phyloP scores from a whole-genome alignment of 2,888 invertebrate species.

The Hypsopygia costalis region DNA sequence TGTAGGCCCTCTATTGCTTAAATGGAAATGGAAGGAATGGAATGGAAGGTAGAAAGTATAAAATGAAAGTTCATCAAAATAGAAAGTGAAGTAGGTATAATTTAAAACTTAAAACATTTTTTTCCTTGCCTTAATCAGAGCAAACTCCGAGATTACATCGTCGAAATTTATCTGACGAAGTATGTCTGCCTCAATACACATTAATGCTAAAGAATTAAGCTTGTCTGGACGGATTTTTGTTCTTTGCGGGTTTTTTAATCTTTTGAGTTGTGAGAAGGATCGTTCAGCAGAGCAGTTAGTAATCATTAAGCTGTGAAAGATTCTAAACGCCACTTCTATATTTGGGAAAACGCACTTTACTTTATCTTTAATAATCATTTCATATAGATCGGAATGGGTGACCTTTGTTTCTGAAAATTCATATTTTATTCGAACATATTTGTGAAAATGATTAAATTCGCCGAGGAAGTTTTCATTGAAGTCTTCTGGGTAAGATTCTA shows the following conservation, averaged over 20 bases:
- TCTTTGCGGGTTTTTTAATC: conserved; percentile 14
- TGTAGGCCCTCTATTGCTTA: conserved; percentile 6
- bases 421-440: conserved; percentile 6
- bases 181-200: conserved; percentile 8
- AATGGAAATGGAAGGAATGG: conserved; percentile 6
- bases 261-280: conserved; percentile 14
- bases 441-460: conserved; percentile 10
- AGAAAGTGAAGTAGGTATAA: conserved; percentile 10
- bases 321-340: conserved; percentile 11
- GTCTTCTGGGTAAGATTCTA: conserved; percentile 5
- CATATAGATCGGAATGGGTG: conserved; percentile 4
- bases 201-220: conserved; percentile 12
- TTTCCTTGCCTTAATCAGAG: conserved; percentile 5
- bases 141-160: conserved; percentile 5
- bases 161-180: conserved; percentile 9
- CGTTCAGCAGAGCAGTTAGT: conserved; percentile 11
- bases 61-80: conserved; percentile 9
- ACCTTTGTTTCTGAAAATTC: conserved; percentile 4
- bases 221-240: conserved; percentile 10
- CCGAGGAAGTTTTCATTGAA: conserved; percentile 2
- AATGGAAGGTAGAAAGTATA: conserved; percentile 6
- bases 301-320: conserved; percentile 10
- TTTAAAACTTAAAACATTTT: conserved; percentile 10
- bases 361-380: conserved; percentile 12
- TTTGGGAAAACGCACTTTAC: conserved; percentile 10